These are phyloP conservation scores for Brotula barbata DNA, from an alignment of 2,797 vertebrate genomes.

Conservation along the genomic window DNA sequence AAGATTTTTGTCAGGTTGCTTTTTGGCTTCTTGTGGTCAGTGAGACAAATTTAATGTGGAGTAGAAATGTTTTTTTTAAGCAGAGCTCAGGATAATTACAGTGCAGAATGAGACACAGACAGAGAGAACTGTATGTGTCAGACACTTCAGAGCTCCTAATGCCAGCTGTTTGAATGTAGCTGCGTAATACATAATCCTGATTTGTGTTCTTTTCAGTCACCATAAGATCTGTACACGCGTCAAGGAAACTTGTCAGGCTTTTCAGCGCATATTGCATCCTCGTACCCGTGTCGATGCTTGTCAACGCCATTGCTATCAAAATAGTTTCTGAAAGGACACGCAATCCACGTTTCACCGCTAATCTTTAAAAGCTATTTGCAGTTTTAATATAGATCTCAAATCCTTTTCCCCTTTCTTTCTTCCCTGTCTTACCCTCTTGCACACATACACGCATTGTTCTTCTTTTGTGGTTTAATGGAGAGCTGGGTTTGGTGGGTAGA, in stretches of 20 bases:
- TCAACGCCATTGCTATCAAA: constrained; percentile 72
- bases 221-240: constrained; percentile 70
- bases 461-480: constrained; percentile 70
- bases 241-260: constrained; percentile 78
- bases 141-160: constrained; percentile 68
- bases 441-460: constrained; percentile 54
- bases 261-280: constrained; percentile 65
- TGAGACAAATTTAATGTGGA: constrained; percentile 24
- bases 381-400: constrained; percentile 84
- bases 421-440: constrained; percentile 37
- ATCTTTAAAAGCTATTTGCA: constrained; percentile 82
- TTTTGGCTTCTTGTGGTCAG: constrained; percentile 23
- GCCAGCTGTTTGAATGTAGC: constrained; percentile 71
- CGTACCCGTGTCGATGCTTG: constrained; percentile 75
- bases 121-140: constrained; percentile 60
- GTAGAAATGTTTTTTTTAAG: constrained; percentile 54
- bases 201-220: constrained; percentile 74
- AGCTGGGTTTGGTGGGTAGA: constrained; percentile 60
- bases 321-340: constrained; percentile 71
- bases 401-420: constrained; percentile 68
- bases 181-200: constrained; percentile 79
- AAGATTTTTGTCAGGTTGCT: neutral
- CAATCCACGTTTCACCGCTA: constrained; percentile 76
- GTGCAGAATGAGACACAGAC: constrained; percentile 41
- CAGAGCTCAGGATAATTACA: constrained; percentile 66